A percentile compares a stretch with the other conserved stretches of the same genome.
Conservation (phyloP, 2,113 vertebrate species). For the Panthera tigris region DNA sequence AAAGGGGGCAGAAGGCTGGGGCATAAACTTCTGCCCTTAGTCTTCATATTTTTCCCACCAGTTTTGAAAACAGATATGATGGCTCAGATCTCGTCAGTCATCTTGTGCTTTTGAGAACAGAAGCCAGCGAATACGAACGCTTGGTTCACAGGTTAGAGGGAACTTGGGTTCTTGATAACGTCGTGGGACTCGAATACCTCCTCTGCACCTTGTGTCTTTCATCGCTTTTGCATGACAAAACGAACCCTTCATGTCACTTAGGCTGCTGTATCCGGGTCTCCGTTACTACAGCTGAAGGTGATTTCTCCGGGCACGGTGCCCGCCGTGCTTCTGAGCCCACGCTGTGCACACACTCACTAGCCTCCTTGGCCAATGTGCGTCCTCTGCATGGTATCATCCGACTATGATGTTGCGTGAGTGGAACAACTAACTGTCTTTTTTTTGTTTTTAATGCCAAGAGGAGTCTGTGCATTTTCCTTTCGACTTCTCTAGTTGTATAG, state of each 20-base stretch:
- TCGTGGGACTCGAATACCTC: not conserved
- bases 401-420: not conserved
- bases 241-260: not conserved
- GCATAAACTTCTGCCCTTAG: not conserved
- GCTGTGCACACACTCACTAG: rapidly evolving
- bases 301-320: not conserved
- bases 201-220: not conserved
- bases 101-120: not conserved
- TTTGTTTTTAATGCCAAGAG: not conserved
- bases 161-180: not conserved
- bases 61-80: not conserved
- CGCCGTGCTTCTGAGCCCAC: not conserved
- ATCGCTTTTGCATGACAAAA: not conserved
- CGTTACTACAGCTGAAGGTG: not conserved
- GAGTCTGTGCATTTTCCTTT: not conserved
- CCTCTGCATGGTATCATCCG: not conserved
- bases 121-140: not conserved
- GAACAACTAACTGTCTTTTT: not conserved
- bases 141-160: not conserved
- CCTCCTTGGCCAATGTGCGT: rapidly evolving
- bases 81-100: not conserved
- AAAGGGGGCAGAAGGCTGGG: not conserved
- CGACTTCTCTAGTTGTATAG: not conserved
- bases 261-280: not conserved
- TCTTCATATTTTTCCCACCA: not conserved